phyloP scores from a whole-genome alignment of 2,113 vertebrate species.

The Ptilonorhynchus violaceus region DNA sequence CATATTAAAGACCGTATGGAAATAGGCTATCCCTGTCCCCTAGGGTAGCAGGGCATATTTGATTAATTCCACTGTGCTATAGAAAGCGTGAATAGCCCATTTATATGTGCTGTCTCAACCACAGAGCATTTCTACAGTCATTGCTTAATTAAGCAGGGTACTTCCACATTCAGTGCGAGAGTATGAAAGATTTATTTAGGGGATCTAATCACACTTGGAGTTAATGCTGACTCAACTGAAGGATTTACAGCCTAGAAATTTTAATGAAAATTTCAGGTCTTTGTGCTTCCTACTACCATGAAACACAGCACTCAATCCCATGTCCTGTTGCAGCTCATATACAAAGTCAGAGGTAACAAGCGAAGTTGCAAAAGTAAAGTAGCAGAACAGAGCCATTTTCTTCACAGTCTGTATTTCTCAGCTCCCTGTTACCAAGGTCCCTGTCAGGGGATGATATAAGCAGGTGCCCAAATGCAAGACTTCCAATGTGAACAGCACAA shows the following conservation, averaged over 20 bases:
- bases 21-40: background rate
- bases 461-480: background rate
- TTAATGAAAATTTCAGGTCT: background rate
- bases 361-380: background rate
- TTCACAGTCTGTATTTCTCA: background rate
- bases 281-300: background rate
- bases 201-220: background rate
- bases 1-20: background rate
- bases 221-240: background rate
- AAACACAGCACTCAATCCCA: background rate
- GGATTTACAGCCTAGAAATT: background rate
- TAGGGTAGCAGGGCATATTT: background rate
- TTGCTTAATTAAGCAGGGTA: background rate
- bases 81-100: background rate
- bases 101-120: background rate
- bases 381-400: background rate
- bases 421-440: background rate
- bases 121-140: background rate
- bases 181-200: background rate
- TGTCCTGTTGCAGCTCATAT: background rate
- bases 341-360: background rate
- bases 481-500: background rate
- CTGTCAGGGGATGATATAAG: background rate
- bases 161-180: rapidly evolving
- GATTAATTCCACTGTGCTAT: background rate